Percentiles rank a stretch among this genome's conserved stretches.
Conservation (phyloP, 2,113 vertebrate species). For the Thermophis baileyi region DNA sequence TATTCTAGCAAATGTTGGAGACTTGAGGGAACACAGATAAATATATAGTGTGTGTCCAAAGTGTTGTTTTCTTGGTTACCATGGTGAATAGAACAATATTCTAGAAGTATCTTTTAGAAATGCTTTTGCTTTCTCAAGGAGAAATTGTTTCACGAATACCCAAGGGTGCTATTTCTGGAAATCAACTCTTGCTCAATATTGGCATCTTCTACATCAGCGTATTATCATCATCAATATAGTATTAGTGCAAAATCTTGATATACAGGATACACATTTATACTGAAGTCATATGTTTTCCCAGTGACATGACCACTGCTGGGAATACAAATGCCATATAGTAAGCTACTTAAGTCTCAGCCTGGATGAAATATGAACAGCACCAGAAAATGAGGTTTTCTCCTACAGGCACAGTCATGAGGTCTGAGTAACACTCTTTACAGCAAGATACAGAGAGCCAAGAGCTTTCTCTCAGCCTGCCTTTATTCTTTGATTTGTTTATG, state of each 20-base stretch:
- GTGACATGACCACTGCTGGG: neutral
- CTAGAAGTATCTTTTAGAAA: constrained; percentile 24
- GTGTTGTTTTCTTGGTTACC: neutral
- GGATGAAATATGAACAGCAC: neutral
- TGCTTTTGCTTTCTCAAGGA: constrained; percentile 21
- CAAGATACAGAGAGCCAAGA: neutral
- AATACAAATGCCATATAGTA: neutral
- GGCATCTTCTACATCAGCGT: constrained; percentile 28
- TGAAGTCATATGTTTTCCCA: neutral
- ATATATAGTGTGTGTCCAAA: neutral
- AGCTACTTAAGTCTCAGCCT: neutral
- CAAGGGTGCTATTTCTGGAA: constrained; percentile 33
- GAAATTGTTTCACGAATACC: constrained; percentile 21
- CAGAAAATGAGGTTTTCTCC: neutral
- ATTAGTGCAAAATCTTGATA: constrained; percentile 31
- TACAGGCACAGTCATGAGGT: neutral
- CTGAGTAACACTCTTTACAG: neutral
- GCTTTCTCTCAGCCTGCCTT: neutral
- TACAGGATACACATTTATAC: neutral
- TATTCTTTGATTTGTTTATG: neutral
- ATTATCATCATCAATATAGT: neutral
- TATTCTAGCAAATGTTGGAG: neutral
- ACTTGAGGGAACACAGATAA: neutral
- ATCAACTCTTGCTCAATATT: constrained; percentile 34
- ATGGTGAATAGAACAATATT: neutral